These are phyloP conservation scores for Dolichallabes microphthalmus DNA, from an alignment of 2,113 vertebrate species.

Conservation along the genomic window DNA sequence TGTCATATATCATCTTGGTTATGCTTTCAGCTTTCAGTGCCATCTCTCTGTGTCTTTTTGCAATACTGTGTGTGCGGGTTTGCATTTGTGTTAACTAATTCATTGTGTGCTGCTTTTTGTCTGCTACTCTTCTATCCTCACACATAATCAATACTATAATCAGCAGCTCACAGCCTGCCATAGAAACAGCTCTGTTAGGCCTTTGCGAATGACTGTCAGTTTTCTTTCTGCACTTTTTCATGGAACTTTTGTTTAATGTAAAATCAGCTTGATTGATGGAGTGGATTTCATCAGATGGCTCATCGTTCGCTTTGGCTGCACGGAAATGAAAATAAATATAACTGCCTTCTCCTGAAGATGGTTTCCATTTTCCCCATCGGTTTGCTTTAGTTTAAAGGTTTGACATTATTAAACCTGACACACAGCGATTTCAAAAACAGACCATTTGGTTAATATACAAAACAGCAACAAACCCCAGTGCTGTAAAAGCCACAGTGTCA, in stretches of 20 bases:
- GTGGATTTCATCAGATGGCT: not conserved
- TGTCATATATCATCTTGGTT: too few species aligned
- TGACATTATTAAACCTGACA: not conserved
- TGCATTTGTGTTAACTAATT: not conserved
- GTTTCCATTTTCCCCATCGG: not conserved
- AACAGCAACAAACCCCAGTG: not conserved
- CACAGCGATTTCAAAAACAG: not conserved
- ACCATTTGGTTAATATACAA: not conserved
- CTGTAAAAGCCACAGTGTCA: conserved; percentile 51
- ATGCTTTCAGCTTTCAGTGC: not conserved
- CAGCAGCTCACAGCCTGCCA: not conserved
- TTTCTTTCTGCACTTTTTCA: not conserved
- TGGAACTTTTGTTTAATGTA: not conserved
- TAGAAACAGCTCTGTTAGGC: not conserved
- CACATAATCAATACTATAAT: conserved; percentile 13
- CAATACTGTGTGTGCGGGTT: too few species aligned
- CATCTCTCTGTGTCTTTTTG: not conserved
- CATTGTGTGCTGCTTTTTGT: not conserved
- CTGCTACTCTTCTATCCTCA: not conserved
- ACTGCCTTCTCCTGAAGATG: not conserved
- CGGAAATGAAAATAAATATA: not conserved
- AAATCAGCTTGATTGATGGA: not conserved
- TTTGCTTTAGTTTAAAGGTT: not conserved
- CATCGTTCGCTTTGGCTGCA: not conserved
- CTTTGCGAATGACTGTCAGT: not conserved